phyloP scores from a whole-genome alignment of 64 coral and sea anemone species.

The Exaiptasia diaphana region DNA sequence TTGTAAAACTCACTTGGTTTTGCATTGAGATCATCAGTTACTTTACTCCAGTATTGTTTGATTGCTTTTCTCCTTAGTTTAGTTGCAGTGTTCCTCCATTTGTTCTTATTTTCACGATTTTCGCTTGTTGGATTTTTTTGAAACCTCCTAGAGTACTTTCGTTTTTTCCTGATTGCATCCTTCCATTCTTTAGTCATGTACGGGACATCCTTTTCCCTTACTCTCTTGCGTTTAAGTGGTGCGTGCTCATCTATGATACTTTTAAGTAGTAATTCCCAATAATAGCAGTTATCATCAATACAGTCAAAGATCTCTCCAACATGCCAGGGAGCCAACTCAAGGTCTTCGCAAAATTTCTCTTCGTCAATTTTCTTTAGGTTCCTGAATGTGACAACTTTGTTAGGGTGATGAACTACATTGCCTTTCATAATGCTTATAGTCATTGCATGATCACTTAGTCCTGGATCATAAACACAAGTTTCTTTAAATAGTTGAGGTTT shows the following conservation, averaged over 20 bases:
- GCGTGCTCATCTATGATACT: constrained; percentile 6
- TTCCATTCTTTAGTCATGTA: constrained; percentile 29
- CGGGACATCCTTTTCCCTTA: neutral
- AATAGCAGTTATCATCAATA: neutral
- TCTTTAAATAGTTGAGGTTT: neutral
- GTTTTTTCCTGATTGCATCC: constrained; percentile 18
- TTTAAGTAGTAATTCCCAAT: constrained; percentile 3
- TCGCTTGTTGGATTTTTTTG: constrained; percentile 13
- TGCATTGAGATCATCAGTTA: neutral
- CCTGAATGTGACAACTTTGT: neutral
- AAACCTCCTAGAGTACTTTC: constrained; percentile 5
- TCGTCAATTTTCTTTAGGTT: constrained; percentile 26
- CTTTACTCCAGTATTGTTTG: constrained; percentile 12
- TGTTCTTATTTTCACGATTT: constrained; percentile 4
- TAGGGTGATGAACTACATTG: neutral
- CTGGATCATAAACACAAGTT: neutral
- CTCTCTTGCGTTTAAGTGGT: neutral
- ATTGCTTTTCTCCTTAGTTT: constrained; percentile 1
- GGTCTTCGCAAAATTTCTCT: constrained; percentile 4
- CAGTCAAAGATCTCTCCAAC: neutral
- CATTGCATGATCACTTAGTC: neutral
- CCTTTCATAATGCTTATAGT: neutral
- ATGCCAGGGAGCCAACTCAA: constrained; percentile 2
- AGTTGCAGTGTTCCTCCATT: constrained; percentile 25
- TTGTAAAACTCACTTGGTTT: constrained; percentile 29